These are phyloP conservation scores for Drosophila pseudoananassae DNA, from an alignment of 1,140 invertebrate genomes.

Conservation along the genomic window DNA sequence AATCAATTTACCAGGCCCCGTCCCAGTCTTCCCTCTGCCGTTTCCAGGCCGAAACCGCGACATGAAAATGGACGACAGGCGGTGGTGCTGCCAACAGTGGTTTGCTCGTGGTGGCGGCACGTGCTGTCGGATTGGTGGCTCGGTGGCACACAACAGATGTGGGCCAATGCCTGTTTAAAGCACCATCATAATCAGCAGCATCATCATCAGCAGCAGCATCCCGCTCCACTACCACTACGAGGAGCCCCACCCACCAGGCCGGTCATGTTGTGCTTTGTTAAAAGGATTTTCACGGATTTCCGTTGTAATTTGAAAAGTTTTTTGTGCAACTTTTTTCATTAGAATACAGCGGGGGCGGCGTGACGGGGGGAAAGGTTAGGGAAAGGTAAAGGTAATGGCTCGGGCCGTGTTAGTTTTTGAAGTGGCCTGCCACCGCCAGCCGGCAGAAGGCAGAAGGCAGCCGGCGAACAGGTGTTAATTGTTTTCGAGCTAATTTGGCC, in stretches of 20 bases:
- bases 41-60: slow-evolving; percentile 30
- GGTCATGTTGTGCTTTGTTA: slow-evolving; percentile 77
- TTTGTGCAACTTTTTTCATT: slow-evolving; percentile 81
- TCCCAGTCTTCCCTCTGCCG: slow-evolving; percentile 14
- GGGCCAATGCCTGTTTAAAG: slow-evolving; percentile 64
- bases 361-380: neutral
- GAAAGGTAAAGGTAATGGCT: slow-evolving; percentile 22
- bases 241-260: neutral
- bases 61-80: slow-evolving; percentile 44
- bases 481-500: slow-evolving; percentile 78
- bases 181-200: slow-evolving; percentile 75
- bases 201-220: slow-evolving; percentile 34
- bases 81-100: slow-evolving; percentile 22
- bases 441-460: slow-evolving; percentile 12
- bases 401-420: slow-evolving; percentile 66
- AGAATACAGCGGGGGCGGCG: slow-evolving; percentile 43
- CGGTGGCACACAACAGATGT: slow-evolving; percentile 22
- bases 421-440: slow-evolving; percentile 57
- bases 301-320: slow-evolving; percentile 82
- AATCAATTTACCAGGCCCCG: slow-evolving; percentile 51
- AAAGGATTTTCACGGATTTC: slow-evolving; percentile 83
- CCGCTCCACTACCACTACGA: neutral
- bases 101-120: slow-evolving; percentile 10
- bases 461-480: slow-evolving; percentile 77
- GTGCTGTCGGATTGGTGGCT: slow-evolving; percentile 12